Percentiles rank a stretch among this genome's conserved stretches.
These are phyloP conservation scores for Acronicta aceris DNA, from an alignment of 2,888 invertebrate species.

Conservation along the genomic window DNA sequence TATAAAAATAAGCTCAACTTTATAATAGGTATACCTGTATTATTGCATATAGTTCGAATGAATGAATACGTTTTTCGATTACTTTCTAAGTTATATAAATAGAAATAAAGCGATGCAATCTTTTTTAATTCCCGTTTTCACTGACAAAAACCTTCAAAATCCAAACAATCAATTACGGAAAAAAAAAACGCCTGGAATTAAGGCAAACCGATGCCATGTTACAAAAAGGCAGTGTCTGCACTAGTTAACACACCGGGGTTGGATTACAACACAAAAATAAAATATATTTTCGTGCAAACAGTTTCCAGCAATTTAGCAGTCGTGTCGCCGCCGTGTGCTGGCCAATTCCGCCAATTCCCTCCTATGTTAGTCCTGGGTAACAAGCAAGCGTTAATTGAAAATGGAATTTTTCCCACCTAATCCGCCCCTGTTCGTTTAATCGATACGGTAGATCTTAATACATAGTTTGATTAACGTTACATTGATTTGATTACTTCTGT, in stretches of 20 bases:
- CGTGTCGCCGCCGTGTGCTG: slow-evolving; percentile 69
- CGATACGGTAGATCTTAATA: slow-evolving; percentile 54
- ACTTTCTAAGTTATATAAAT: too few species aligned
- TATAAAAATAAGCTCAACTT: too few species aligned
- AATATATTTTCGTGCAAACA: slow-evolving; percentile 67
- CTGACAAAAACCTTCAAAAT: slow-evolving; percentile 1
- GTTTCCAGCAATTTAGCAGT: slow-evolving; percentile 73
- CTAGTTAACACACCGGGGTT: slow-evolving; percentile 68
- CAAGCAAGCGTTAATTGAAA: slow-evolving; percentile 86
- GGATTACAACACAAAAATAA: slow-evolving; percentile 76
- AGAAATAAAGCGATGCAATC: too few species aligned
- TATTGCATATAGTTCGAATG: too few species aligned
- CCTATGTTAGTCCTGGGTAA: slow-evolving; percentile 69
- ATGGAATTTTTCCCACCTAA: slow-evolving; percentile 80
- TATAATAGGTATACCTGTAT: too few species aligned
- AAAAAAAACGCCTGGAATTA: slow-evolving; percentile 68
- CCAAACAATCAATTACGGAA: slow-evolving; percentile 51
- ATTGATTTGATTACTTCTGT: slow-evolving; percentile 41
- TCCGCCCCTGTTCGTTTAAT: slow-evolving; percentile 66
- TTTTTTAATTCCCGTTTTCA: too few species aligned
- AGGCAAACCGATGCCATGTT: slow-evolving; percentile 60
- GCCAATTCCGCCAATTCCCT: slow-evolving; percentile 70
- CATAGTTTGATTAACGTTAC: slow-evolving; percentile 30
- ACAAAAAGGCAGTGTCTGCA: slow-evolving; percentile 74
- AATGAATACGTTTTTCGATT: too few species aligned